Evolutionary conservation across 2,797 vertebrate genomes (phyloP), one percentile per base, ranked within the genome.

Genomic region (Bovichtus diacanthus): DNA sequence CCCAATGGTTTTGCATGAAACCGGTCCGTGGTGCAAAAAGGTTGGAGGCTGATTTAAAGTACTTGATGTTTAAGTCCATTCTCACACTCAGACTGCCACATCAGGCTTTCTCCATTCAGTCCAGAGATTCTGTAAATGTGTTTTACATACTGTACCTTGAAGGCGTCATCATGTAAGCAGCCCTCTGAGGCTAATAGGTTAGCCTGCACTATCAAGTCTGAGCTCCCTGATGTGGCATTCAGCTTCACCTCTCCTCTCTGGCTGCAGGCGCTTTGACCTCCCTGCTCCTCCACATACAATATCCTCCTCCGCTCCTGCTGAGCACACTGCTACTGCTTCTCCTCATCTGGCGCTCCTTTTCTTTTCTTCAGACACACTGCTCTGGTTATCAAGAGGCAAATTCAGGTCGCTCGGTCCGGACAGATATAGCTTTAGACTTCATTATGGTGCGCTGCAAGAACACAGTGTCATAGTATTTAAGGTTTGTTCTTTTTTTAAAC

Each of bases 101-200:
- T 50, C 34, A 13, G 36, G 2, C 18, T 72, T 25, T n/a, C 41
- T 34, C 23, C 43, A 1, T 19, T 61, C 38, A 43, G 13, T n/a
- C 39, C n/a, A 34, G 41, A 38, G 47, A 29, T 56, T 39, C 46
- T 74, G 62, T 39, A 58, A 63, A 55, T 74, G 51, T 63, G 59
- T 59, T 64, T 65, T 49, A 43, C 39, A 46, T 23, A n/a, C n/a
- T n/a, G n/a, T n/a, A 51, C 64, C 76, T 53, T 51, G 21, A 64
- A 76, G 70, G 55, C 58, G 60, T 74, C 39, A 44, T 72, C 86
- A 21, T 66, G 31, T 74, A 74, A 72, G 72, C 67, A 69, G 61
- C 27, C 39, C 29, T 71, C 47, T 46, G 67, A 79, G 72, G 62
- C 60, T 56, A 23, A 63, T 19, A 72, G 31, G 71, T 78, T 61